A percentile compares a stretch with the other conserved stretches of the same genome.
phyloP scores from a whole-genome alignment of 2,113 vertebrate species.

The Promerops cafer region DNA sequence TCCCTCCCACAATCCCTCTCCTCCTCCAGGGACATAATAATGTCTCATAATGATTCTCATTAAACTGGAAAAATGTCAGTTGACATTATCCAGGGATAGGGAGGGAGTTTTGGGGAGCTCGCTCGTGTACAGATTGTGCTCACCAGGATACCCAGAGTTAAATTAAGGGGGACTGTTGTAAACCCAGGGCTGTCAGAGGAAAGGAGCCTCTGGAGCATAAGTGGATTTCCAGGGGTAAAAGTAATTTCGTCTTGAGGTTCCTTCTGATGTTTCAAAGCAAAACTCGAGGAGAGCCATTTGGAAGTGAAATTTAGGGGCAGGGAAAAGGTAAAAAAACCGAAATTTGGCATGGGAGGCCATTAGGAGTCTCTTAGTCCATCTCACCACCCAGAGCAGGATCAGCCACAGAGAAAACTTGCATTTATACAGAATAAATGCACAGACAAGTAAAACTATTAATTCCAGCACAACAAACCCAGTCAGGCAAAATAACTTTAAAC shows the following conservation, averaged over 20 bases:
- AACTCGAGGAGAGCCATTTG: neutral
- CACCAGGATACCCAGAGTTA: neutral
- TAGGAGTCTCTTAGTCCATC: neutral
- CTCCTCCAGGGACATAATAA: neutral
- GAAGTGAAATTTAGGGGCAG: neutral
- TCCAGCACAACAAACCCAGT: neutral
- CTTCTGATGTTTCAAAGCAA: neutral
- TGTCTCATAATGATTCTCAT: slow-evolving; percentile 14
- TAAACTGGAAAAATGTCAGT: slow-evolving; percentile 11
- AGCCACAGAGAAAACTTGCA: neutral
- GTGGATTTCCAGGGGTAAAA: neutral
- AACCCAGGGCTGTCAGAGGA: neutral
- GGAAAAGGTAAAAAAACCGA: neutral
- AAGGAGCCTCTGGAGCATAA: neutral
- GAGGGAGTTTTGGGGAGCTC: neutral
- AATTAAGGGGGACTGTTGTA: neutral
- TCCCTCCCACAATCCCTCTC: neutral
- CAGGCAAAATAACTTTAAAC: neutral
- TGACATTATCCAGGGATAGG: neutral
- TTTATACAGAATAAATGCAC: neutral
- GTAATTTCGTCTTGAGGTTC: neutral
- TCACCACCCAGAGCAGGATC: neutral
- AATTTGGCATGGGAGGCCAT: neutral
- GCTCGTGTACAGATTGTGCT: fast-evolving
- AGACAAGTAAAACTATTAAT: neutral